Evolutionary conservation across 2,888 invertebrate genomes (phyloP).

Genomic region (Sisyra nigra): DNA sequence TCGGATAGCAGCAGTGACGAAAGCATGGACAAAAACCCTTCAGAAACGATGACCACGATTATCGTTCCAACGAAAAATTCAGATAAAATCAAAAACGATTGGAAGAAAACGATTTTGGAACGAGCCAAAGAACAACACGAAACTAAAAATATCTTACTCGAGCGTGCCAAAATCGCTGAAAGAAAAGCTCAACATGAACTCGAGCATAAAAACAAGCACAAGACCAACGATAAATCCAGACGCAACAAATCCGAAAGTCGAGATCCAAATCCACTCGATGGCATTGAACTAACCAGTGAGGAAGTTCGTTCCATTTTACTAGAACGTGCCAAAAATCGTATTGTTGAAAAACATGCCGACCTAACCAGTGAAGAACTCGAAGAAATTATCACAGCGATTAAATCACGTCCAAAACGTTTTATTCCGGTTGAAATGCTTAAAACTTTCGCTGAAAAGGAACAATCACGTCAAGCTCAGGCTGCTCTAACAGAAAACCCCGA

Average conservation of each 20-base stretch:
- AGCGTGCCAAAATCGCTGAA: constrained; percentile 13
- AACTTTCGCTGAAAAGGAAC: constrained; percentile 2
- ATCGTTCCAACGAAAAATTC: constrained; percentile 9
- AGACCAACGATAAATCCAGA: constrained; percentile 3
- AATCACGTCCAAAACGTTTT: constrained; percentile 13
- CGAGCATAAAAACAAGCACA: neutral
- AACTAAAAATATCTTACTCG: neutral
- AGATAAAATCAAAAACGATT: constrained; percentile 8
- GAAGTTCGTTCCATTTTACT: constrained; percentile 21
- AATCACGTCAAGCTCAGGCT: neutral
- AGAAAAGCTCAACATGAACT: constrained; percentile 5
- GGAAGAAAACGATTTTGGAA: constrained; percentile 10
- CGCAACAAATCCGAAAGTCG: constrained; percentile 4
- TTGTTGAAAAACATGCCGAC: constrained; percentile 16
- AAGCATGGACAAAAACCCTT: too few relatives aligned
- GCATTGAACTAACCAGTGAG: constrained; percentile 16
- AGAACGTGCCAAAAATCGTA: constrained; percentile 19
- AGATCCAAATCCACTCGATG: constrained; percentile 10
- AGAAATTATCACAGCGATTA: too few relatives aligned
- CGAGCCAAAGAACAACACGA: neutral
- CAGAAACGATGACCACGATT: too few relatives aligned
- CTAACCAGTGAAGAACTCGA: constrained; percentile 13
- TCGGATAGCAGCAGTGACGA: too few relatives aligned
- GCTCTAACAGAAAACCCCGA: neutral
- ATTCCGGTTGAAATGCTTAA: constrained; percentile 6